Conservation (phyloP, 2,797 vertebrate genomes). For the Natrix natrix region DNA sequence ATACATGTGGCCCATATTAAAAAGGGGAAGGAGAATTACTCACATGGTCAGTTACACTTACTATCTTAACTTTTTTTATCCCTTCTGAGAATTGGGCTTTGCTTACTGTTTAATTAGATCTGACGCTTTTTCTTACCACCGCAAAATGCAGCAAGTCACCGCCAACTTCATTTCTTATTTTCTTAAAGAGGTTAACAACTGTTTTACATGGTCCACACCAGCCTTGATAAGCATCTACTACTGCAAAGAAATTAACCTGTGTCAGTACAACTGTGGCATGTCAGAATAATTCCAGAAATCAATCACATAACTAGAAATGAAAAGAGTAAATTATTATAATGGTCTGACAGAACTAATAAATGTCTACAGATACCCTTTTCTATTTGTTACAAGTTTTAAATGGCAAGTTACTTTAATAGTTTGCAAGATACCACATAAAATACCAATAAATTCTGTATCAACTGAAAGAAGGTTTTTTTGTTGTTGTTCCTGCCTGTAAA, state of each 20-base stretch:
- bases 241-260: conserved; percentile 65
- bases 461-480: background rate
- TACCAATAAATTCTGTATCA: background rate
- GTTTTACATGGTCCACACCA: conserved; percentile 95
- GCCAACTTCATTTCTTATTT: conserved; percentile 86
- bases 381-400: background rate
- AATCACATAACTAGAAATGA: background rate
- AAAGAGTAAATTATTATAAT: background rate
- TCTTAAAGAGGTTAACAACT: conserved; percentile 86
- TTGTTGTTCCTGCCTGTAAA: background rate
- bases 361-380: background rate
- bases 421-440: background rate
- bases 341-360: background rate
- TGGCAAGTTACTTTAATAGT: background rate
- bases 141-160: conserved; percentile 88
- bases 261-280: background rate
- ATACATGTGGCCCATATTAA: background rate
- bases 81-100: background rate
- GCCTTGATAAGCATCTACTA: conserved; percentile 88
- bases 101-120: background rate
- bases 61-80: background rate
- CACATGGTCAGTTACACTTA: background rate
- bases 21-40: background rate
- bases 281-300: conserved; percentile 20
- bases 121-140: conserved; percentile 76